Percentiles rank a stretch among this genome's conserved stretches.
Evolutionary conservation across 2,888 invertebrate genomes (phyloP).

Genomic region (Phytoseiulus persimilis): DNA sequence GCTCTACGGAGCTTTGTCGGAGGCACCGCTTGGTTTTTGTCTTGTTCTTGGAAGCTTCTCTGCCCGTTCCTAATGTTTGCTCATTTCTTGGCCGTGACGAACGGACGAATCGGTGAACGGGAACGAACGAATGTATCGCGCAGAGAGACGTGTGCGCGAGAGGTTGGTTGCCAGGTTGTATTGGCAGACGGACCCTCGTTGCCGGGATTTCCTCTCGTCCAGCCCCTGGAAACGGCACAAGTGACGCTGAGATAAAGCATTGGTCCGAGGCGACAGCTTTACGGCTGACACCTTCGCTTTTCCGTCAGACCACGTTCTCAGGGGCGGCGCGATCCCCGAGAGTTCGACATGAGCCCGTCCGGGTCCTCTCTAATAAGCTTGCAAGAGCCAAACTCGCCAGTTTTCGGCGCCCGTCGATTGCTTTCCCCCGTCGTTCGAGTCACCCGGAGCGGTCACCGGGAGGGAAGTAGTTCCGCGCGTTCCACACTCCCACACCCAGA

Average conservation of each 20-base stretch:
- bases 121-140: background rate
- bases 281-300: background rate
- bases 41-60: background rate
- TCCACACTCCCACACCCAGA: no score
- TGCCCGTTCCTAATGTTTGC: background rate
- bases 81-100: background rate
- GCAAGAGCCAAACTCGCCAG: background rate
- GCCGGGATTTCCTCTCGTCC: background rate
- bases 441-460: background rate
- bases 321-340: background rate
- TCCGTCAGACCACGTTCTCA: background rate
- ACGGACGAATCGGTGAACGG: background rate
- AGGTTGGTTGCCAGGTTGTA: background rate
- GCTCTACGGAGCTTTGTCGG: background rate
- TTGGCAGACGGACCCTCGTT: background rate
- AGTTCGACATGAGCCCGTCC: background rate
- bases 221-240: background rate
- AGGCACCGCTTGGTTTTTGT: background rate
- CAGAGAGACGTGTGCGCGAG: background rate
- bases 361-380: background rate
- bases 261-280: background rate
- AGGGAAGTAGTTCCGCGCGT: background rate
- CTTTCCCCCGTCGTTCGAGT: background rate
- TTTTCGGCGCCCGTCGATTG: background rate
- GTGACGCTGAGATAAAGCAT: background rate